These are phyloP conservation scores for Habropoda laboriosa DNA, from an alignment of 1,140 invertebrate species.

Conservation along the genomic window DNA sequence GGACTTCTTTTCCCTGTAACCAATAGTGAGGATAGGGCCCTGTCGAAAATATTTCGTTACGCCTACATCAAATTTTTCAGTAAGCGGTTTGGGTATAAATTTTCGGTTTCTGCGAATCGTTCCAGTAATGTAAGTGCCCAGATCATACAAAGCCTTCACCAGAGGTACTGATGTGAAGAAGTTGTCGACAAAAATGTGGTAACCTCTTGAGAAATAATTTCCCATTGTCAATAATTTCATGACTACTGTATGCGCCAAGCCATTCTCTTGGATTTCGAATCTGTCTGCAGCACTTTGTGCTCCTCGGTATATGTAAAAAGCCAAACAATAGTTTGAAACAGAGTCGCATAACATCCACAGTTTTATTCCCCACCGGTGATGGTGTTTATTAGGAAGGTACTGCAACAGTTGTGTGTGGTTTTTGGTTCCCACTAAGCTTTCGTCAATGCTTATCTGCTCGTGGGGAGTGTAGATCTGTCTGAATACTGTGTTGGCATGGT, in stretches of 20 bases:
- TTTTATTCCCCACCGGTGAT: no score
- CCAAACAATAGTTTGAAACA: not conserved
- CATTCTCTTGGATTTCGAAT: not conserved
- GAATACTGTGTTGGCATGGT: not conserved
- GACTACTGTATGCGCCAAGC: no score
- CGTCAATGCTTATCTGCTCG: no score
- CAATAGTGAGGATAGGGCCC: not conserved
- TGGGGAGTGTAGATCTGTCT: not conserved
- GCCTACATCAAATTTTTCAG: not conserved
- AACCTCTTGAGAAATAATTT: no score
- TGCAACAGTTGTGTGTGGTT: no score
- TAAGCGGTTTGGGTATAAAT: not conserved
- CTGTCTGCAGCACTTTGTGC: no score
- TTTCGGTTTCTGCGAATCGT: not conserved
- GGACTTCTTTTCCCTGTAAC: not conserved
- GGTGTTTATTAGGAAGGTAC: no score
- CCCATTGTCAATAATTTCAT: no score
- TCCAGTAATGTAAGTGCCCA: not conserved
- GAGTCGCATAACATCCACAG: no score
- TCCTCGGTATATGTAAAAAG: not conserved
- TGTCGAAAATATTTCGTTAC: constrained; percentile 1
- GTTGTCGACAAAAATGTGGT: no score
- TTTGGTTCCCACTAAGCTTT: no score
- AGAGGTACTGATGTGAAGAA: not conserved
- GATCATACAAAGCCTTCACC: not conserved